phyloP scores from a whole-genome alignment of 30 jellyfish, hydroid and myxozoan species.

The Turritopsis rubra region DNA sequence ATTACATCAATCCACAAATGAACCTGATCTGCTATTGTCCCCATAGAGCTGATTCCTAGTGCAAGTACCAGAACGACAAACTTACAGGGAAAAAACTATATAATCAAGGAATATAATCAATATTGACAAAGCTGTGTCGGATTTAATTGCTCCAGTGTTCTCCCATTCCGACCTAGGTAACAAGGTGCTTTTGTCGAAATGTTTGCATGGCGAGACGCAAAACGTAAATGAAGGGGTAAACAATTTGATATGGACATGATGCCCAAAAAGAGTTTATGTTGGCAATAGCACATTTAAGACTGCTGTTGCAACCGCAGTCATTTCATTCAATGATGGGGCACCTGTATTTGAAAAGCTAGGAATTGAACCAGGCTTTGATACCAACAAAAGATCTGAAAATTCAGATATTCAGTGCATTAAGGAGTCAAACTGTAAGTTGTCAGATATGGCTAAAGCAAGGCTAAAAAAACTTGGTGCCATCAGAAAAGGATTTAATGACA shows the following conservation, averaged over 20 bases:
- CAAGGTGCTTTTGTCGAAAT: conserved; percentile 4
- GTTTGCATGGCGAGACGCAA: conserved; percentile 39
- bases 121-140: background rate
- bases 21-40: too few species aligned
- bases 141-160: conserved; percentile 7
- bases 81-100: too few species aligned
- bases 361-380: conserved; percentile 7
- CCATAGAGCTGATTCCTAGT: too few species aligned
- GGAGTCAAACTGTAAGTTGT: conserved; percentile 4
- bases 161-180: conserved; percentile 1
- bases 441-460: conserved; percentile 14
- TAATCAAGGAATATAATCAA: too few species aligned
- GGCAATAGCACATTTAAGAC: conserved; percentile 27
- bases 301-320: conserved; percentile 38
- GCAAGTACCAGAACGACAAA: too few species aligned
- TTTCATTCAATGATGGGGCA: conserved; percentile 28
- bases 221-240: conserved; percentile 41
- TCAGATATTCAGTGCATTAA: conserved; percentile 9
- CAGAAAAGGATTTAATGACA: conserved; percentile 33
- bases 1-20: too few species aligned
- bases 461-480: conserved; percentile 16
- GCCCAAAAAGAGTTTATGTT: conserved; percentile 31
- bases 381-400: background rate
- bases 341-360: conserved; percentile 23
- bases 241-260: conserved; percentile 41